These are phyloP conservation scores for Chironex yamaguchii DNA, from an alignment of 30 jellyfish, hydroid and myxozoan genomes.

Conservation along the genomic window DNA sequence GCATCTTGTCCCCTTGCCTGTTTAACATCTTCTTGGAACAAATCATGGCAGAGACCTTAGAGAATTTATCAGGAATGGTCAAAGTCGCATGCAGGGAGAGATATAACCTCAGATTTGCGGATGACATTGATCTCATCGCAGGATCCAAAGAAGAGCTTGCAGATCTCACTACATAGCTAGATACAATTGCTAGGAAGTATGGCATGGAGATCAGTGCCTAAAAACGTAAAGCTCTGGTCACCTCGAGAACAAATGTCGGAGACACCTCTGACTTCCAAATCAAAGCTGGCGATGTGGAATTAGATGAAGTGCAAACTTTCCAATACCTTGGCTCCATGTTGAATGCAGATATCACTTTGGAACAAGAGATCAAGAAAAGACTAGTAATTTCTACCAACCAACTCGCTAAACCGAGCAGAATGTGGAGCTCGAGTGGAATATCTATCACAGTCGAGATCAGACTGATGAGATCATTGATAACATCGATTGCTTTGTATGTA, in stretches of 20 bases:
- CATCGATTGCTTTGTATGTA: slow-evolving; percentile 28
- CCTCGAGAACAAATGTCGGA: slow-evolving; percentile 17
- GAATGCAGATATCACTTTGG: no score
- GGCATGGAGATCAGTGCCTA: slow-evolving; percentile 67
- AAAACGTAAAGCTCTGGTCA: slow-evolving; percentile 33
- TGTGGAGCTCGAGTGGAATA: slow-evolving; percentile 44
- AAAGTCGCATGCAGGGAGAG: slow-evolving; percentile 40
- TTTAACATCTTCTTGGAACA: slow-evolving; percentile 61
- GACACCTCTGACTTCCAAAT: neutral
- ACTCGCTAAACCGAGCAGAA: slow-evolving; percentile 29
- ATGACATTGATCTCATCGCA: slow-evolving; percentile 56
- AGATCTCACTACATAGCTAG: slow-evolving; percentile 40
- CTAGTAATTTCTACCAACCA: slow-evolving; percentile 51
- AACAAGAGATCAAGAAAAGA: no score
- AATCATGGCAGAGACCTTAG: slow-evolving; percentile 57
- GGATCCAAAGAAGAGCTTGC: slow-evolving; percentile 52
- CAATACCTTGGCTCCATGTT: no score
- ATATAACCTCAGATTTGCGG: slow-evolving; percentile 52
- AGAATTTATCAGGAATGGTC: slow-evolving; percentile 32
- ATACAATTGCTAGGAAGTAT: slow-evolving; percentile 34
- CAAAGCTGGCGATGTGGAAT: slow-evolving; percentile 18
- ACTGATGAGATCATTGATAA: slow-evolving; percentile 1
- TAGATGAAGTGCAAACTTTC: slow-evolving; percentile 31
- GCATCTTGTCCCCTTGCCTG: slow-evolving; percentile 63
- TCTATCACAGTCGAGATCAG: slow-evolving; percentile 20